Base-by-base conservation (phyloP, 2,888 invertebrate genomes). In the Ariolimax columbianus region DNA sequence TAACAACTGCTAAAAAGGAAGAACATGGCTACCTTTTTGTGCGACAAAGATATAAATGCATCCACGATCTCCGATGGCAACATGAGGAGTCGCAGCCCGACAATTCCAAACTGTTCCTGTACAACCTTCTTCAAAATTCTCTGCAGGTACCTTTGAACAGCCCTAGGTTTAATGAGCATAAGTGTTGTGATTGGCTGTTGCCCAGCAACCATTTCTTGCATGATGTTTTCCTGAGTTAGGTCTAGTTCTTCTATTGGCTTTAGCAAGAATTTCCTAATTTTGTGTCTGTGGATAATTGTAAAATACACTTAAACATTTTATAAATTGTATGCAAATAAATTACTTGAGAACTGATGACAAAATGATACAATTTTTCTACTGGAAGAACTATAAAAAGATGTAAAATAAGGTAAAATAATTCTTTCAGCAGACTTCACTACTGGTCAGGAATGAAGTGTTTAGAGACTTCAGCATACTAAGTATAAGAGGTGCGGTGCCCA, bases 131-230 rank as follows among this genome's bases (percentile, higher is more conserved):
- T 91, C 33, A 93, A 82, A 36, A 93, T 89, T 81, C 91, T 92
- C 33, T 90, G 83, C 55, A 93, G 87, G 82, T 93, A 90, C 68
- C 88, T 89, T 38, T 86, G 86, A 11, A 91, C 90, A 11, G 91
- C 92, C 40, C 89, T 85, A 0, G 93, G 93, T 86, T 93, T 93
- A 81, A 92, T 88, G 26, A 93, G 86, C 9, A 93, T 88, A 43
- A 92, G 83, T 0, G 93, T 92, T 26, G 89, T 89, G 33, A 93
- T 85, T 17, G 90, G 91, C 40, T 89, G 88, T 0, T 93, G 91
- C 40, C 91, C 93, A 9, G 87, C 82, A 72, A 89, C 84, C 91
- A 93, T 90, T n/a, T 89, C 82, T n/a, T 91, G 89, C 82, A 93
- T 89, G 63, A 93, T 89, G 73, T 75, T 83, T 80, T 88, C 88